These are phyloP conservation scores for Chorisops tibialis DNA, from an alignment of 2,888 invertebrate species.

Conservation along the genomic window DNA sequence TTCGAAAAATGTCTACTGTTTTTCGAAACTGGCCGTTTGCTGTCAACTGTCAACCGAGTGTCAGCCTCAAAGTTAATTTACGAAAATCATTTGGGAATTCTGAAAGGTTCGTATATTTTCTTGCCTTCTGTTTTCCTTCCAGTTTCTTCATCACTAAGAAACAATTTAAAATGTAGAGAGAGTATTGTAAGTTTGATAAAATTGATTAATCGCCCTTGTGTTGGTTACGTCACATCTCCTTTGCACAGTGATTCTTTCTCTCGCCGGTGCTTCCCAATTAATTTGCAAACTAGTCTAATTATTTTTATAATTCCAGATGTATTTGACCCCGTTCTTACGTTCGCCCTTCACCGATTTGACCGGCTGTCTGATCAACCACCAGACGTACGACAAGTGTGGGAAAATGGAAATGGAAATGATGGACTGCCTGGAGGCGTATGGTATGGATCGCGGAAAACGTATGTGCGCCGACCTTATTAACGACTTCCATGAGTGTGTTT, in stretches of 20 bases:
- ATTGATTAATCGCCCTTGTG: no score
- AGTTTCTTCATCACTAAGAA: no score
- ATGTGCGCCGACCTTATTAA: slow-evolving; percentile 62
- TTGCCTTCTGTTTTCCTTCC: no score
- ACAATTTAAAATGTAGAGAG: no score
- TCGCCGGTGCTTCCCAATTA: neutral
- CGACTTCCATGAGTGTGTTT: slow-evolving; percentile 71
- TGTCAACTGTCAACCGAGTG: no score
- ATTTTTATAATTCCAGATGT: slow-evolving; percentile 51
- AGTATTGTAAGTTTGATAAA: no score
- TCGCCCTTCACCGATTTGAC: slow-evolving; percentile 71
- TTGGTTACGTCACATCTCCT: neutral
- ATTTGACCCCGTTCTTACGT: slow-evolving; percentile 63
- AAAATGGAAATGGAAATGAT: slow-evolving; percentile 66
- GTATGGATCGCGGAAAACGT: slow-evolving; percentile 60
- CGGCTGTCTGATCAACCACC: slow-evolving; percentile 62
- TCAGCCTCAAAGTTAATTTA: neutral
- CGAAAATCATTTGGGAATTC: no score
- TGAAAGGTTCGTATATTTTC: no score
- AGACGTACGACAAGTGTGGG: slow-evolving; percentile 63
- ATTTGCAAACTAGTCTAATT: slow-evolving; percentile 1
- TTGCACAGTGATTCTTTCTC: neutral
- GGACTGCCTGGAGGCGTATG: slow-evolving; percentile 80
- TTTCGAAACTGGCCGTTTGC: no score
- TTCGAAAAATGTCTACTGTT: no score